phyloP scores from a whole-genome alignment of 2,113 vertebrate species.

The Pterocles orientalis region DNA sequence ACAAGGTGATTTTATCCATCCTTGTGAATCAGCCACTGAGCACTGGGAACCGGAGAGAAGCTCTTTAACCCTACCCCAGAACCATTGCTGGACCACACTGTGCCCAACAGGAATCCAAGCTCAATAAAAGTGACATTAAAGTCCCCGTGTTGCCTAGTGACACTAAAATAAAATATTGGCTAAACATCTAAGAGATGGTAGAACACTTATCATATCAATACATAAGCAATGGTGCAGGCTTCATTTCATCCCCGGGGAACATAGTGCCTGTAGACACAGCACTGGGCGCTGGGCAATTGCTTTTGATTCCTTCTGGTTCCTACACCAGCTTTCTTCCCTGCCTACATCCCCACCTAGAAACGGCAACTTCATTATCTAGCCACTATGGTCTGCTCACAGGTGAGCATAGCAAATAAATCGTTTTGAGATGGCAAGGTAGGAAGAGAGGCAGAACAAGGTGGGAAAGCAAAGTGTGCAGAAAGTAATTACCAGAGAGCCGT shows the following conservation, averaged over 20 bases:
- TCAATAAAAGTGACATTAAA: neutral
- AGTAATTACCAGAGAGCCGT: neutral
- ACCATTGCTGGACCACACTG: neutral
- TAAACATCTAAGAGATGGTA: neutral
- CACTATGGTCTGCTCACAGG: neutral
- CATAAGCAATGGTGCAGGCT: neutral
- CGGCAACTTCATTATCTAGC: neutral
- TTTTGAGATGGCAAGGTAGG: neutral
- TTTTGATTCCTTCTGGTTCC: neutral
- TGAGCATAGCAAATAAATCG: neutral
- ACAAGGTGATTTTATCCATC: neutral
- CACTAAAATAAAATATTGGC: neutral
- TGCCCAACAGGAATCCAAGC: neutral
- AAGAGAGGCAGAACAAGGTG: neutral
- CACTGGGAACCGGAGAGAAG: neutral
- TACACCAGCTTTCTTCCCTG: neutral
- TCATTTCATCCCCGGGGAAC: rapidly evolving
- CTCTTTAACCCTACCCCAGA: neutral
- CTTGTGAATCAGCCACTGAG: neutral
- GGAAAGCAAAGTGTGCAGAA: neutral
- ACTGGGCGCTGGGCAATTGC: neutral
- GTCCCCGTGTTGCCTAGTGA: neutral
- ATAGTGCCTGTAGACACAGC: neutral
- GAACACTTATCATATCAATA: neutral
- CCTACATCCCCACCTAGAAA: neutral